phyloP scores from a whole-genome alignment of 1,140 invertebrate genomes.

The Coboldia fuscipes region DNA sequence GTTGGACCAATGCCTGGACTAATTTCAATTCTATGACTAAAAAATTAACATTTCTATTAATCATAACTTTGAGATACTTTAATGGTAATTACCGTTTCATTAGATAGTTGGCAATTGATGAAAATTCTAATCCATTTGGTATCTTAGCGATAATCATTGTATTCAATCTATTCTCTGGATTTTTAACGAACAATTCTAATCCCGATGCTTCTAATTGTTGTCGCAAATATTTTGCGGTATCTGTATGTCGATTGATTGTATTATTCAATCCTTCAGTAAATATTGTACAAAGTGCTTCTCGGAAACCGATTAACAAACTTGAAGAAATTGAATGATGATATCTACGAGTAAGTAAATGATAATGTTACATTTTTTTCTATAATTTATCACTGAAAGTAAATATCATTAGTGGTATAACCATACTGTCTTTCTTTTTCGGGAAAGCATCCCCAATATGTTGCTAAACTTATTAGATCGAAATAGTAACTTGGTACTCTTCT shows the following conservation, averaged over 20 bases:
- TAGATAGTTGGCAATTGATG: constrained; percentile 30
- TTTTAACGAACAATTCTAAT: constrained; percentile 36
- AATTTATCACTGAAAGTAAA: neutral
- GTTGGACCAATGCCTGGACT: constrained; percentile 48
- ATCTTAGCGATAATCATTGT: constrained; percentile 50
- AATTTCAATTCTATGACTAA: constrained; percentile 40
- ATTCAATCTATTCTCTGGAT: constrained; percentile 36
- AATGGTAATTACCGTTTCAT: constrained; percentile 33
- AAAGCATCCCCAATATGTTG: constrained; percentile 62
- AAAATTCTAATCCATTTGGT: constrained; percentile 39
- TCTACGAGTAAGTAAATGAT: neutral
- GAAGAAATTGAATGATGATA: constrained; percentile 65
- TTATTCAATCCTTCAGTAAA: constrained; percentile 39
- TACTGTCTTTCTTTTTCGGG: constrained; percentile 22
- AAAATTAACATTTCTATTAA: too few relatives aligned
- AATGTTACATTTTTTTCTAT: neutral
- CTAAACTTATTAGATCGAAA: constrained; percentile 45
- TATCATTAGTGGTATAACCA: constrained; percentile 3
- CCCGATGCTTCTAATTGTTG: constrained; percentile 32
- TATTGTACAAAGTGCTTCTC: constrained; percentile 43
- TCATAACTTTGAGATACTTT: too few relatives aligned
- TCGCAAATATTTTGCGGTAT: constrained; percentile 33
- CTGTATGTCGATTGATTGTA: constrained; percentile 39
- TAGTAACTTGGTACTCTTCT: constrained; percentile 42
- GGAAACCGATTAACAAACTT: constrained; percentile 44